A percentile compares a stretch with the other conserved stretches of the same genome.
These are phyloP conservation scores for Hemaris fuciformis DNA, from an alignment of 2,888 invertebrate genomes.

Conservation along the genomic window DNA sequence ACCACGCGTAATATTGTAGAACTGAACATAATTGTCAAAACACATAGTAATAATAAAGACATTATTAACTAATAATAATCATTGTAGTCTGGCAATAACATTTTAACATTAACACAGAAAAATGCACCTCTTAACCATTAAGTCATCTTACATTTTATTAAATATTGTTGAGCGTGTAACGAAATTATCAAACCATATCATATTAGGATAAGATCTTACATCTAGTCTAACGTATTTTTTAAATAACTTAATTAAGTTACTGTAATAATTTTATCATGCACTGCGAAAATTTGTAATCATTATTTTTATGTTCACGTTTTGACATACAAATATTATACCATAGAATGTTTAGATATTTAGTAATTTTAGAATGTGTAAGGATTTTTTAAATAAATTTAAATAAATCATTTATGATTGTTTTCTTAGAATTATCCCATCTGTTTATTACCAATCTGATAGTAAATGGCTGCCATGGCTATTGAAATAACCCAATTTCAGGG, in stretches of 20 bases:
- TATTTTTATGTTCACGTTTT: neutral
- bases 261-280: constrained; percentile 11
- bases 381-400: constrained; percentile 29
- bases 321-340: neutral
- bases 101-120: neutral
- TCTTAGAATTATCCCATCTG: neutral
- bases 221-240: neutral
- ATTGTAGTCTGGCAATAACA: too few relatives aligned
- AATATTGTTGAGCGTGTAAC: constrained; percentile 21
- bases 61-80: too few relatives aligned
- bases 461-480: too few relatives aligned
- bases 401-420: constrained; percentile 6
- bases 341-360: constrained; percentile 15
- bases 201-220: constrained; percentile 49
- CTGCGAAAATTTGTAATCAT: constrained; percentile 6
- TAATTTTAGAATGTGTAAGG: constrained; percentile 28
- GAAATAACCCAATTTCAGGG: too few relatives aligned
- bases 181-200: constrained; percentile 69
- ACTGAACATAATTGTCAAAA: neutral
- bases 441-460: neutral
- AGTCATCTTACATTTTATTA: neutral
- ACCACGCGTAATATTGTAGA: too few relatives aligned
- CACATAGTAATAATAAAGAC: too few relatives aligned
- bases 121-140: neutral
- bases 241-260: neutral